Base-by-base conservation (phyloP, 2,888 invertebrate species). In the Adineta ricciae region DNA sequence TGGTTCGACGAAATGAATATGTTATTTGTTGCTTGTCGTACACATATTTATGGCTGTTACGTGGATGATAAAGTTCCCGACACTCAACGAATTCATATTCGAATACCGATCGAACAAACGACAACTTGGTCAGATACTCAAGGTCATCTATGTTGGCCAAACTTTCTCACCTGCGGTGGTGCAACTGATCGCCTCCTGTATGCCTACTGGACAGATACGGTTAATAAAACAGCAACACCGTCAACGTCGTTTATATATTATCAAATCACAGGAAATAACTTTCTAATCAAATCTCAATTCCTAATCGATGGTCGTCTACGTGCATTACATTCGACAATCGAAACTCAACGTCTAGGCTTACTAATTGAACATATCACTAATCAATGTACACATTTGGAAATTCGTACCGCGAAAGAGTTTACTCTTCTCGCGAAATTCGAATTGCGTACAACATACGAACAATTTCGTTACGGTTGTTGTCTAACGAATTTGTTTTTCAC, bases 21-120 rank as follows among this genome's bases (percentile, higher is more conserved):
- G 41, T 41, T 78, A 78, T 78, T 78, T 78, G 24, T 78, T 78
- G 78, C 78, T n/a, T 78, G 78, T 41, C n/a, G n/a, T n/a, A 78
- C 78, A n/a, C n/a, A 78, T 41, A 78, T 38, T 7, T 38, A 78
- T 41, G 78, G 78, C 41, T 78, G 78, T 78, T 78, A 78, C 41
- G 24, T 78, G 11, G 41, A 78, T 78, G 78, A 78, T 9, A n/a
- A 78, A 36, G 21, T 41, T 24, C 24, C 36, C 5, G 41, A 41
- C 19, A 14, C 11, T 78, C 64, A 64, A 64, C 78, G 78, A n/a
- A 78, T 78, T n/a, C n/a, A 41, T 19, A 19, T 38, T 41, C 78
- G 78, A 7, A 78, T 78, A 78, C 78, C 78, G 1, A 21, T 78
- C 14, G 78, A 78, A n/a, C 38, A 78, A 41, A 41, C 41, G 14